These are phyloP conservation scores for Callyntrura guangdongensis DNA, from an alignment of 2,888 invertebrate species.

Conservation along the genomic window DNA sequence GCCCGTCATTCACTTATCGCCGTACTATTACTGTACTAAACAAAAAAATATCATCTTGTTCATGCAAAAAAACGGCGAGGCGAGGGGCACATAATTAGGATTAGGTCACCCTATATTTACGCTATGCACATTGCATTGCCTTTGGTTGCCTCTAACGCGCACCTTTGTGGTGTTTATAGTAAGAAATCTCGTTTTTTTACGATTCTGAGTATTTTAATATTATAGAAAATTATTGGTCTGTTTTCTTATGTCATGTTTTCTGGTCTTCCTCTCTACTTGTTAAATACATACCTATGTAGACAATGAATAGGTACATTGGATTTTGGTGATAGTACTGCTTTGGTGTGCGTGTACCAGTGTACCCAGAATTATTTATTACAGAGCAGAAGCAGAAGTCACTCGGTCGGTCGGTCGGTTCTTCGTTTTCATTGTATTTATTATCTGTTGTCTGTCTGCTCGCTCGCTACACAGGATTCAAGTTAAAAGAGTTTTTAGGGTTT, in stretches of 20 bases:
- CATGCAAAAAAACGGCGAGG: neutral
- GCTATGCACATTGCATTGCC: constrained; percentile 34
- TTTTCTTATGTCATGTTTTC: neutral
- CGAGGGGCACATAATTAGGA: constrained; percentile 60
- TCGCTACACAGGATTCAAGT: constrained; percentile 35
- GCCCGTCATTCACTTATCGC: neutral
- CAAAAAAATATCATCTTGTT: constrained; percentile 19
- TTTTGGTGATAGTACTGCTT: neutral
- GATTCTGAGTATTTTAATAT: constrained; percentile 33
- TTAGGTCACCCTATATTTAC: constrained; percentile 58
- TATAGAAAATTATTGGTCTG: constrained; percentile 16
- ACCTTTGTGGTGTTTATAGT: neutral
- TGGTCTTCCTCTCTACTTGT: neutral
- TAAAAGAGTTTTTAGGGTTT: constrained; percentile 12
- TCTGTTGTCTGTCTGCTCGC: constrained; percentile 41
- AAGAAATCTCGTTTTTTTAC: constrained; percentile 27
- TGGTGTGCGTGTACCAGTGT: neutral
- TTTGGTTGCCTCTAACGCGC: neutral
- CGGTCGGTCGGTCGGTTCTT: constrained; percentile 39
- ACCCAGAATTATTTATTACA: constrained; percentile 38
- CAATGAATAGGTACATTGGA: neutral
- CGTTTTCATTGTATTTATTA: constrained; percentile 53
- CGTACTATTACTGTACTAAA: neutral
- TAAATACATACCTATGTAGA: neutral
- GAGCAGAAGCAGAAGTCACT: constrained; percentile 54